These are phyloP conservation scores for Salvator merianae DNA, from an alignment of 2,113 vertebrate genomes.

Conservation along the genomic window DNA sequence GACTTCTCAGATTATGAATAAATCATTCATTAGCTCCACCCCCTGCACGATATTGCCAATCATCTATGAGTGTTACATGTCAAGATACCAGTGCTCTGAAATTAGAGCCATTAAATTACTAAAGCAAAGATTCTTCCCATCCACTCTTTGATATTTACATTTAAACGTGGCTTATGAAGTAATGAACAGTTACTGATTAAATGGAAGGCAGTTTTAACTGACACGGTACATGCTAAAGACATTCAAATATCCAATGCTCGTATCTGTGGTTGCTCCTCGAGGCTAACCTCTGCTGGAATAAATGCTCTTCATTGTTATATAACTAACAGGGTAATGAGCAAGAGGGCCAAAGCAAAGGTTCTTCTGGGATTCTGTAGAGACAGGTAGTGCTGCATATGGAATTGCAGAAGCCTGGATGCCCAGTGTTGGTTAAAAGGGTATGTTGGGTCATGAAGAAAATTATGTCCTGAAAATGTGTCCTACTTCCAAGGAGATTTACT, in stretches of 20 bases:
- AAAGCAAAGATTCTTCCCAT: not conserved
- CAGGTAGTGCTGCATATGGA: not conserved
- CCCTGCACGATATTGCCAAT: no score
- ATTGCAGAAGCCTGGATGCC: not conserved
- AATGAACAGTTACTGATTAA: not conserved
- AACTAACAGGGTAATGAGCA: not conserved
- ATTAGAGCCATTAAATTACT: not conserved
- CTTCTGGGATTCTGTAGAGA: not conserved
- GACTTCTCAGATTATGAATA: no score
- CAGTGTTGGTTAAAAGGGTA: not conserved
- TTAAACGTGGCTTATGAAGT: constrained; percentile 12
- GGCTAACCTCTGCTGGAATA: not conserved
- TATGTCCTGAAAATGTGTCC: no score
- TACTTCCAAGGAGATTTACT: no score
- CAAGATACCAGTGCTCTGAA: not conserved
- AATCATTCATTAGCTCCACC: no score
- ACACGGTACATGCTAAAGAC: not conserved
- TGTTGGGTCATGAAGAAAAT: not conserved
- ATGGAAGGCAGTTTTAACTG: not conserved
- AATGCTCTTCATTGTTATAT: not conserved
- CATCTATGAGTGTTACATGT: not conserved
- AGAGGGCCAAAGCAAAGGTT: not conserved
- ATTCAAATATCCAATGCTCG: not conserved
- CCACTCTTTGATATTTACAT: constrained; percentile 32
- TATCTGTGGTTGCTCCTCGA: not conserved